These are phyloP conservation scores for Sciurus niger DNA, from an alignment of 2,113 vertebrate genomes.

Conservation along the genomic window DNA sequence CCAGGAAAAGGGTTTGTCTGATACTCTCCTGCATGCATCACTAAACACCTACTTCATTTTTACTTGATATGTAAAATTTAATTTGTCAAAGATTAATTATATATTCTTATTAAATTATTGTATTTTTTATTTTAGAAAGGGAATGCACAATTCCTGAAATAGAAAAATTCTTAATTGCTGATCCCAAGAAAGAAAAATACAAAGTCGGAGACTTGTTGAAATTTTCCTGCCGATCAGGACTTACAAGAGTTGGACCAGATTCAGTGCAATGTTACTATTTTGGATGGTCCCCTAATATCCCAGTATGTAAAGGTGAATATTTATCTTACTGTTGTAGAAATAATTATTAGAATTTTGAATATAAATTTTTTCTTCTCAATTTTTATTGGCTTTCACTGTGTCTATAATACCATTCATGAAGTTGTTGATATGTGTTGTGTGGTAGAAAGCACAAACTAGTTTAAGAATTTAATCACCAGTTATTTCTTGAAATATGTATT, in stretches of 20 bases:
- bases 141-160: constrained; percentile 66
- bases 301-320: constrained; percentile 87
- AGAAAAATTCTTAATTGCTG: rapidly evolving
- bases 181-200: constrained; percentile 10
- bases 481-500: neutral
- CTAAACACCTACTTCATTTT: neutral
- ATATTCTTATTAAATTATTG: constrained; percentile 54
- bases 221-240: constrained; percentile 81
- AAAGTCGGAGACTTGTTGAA: constrained; percentile 77
- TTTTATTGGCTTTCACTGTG: neutral
- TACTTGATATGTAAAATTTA: neutral
- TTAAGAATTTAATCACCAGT: neutral
- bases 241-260: constrained; percentile 81
- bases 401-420: neutral
- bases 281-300: constrained; percentile 87
- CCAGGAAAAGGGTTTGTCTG: neutral
- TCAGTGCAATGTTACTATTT: constrained; percentile 89
- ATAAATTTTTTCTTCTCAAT: neutral
- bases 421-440: neutral
- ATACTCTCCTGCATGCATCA: neutral
- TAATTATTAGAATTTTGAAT: neutral
- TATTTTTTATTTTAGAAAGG: constrained; percentile 75
- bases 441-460: neutral
- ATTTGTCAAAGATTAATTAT: neutral
- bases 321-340: neutral